Base-by-base conservation (phyloP, 2,113 vertebrate species). In the Collichthys lucidus region DNA sequence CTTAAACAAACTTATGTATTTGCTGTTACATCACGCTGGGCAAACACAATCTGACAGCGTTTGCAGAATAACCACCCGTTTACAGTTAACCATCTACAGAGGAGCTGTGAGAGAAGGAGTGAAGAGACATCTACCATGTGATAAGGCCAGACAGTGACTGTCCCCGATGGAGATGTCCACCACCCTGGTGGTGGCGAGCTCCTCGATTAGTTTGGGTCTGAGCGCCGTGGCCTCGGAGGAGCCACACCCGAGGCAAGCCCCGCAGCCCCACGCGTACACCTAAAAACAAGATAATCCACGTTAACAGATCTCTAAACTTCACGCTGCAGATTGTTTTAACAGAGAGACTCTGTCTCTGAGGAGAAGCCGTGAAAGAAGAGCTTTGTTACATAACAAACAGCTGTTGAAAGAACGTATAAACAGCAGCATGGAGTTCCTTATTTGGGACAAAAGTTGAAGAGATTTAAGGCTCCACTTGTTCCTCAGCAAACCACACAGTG, bases 91-190 rank as follows among this genome's bases (percentile, higher is more conserved):
- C 17, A 46, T 40, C 14, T 46, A 62, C 7, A 65, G 29, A 26
- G 7, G 22, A 4, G 2, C 15, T 31, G 19, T 35, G 5, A 74
- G 1, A 46, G 4, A 35, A 31, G 35, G 29, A 49, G 20, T 40
- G 3, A 20, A 29, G 24, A 5, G 40, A 31, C 3, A 0, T 11
- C 11, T 87, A 99, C 98, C 98, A 14, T 99, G 98, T 61, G 98
- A 99, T 93, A 99, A 95, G 44, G 98, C 97, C 89, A 99, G 94
- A 88, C 98, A 99, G 92, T 99, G 98, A 84, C 98, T 99, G 91
- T 99, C 98, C 74, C 98, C 98, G 72, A 98, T 99, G 10, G 98
- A 99, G 91, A 99, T 97, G 88, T 99, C 98, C 73, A 99, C 98
- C 80, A 99, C 97, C 76, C 97, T 95, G 16, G 98, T 99, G 26